These are phyloP conservation scores for Trichechus manatus DNA, from an alignment of 2,113 vertebrate species.

Conservation along the genomic window DNA sequence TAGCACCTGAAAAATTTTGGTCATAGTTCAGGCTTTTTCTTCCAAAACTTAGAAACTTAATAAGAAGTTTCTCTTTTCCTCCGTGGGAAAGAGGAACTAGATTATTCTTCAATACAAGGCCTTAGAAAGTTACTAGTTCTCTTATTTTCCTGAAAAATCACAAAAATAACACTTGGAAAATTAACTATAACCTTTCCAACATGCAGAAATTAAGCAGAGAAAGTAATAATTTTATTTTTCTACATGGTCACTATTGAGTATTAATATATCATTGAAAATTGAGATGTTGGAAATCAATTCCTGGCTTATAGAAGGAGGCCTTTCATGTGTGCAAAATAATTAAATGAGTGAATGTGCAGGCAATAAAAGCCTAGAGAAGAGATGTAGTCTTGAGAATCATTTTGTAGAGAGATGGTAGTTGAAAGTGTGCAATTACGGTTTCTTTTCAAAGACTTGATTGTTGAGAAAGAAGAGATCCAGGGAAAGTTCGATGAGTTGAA, in stretches of 20 bases:
- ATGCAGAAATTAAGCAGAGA: neutral
- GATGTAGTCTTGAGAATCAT: neutral
- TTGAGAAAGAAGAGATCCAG: neutral
- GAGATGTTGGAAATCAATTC: neutral
- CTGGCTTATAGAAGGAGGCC: neutral
- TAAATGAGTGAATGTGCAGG: fast-evolving
- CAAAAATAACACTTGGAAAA: neutral
- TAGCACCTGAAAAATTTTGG: neutral
- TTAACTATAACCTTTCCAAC: neutral
- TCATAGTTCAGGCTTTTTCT: neutral
- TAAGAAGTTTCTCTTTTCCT: neutral
- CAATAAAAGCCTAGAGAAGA: fast-evolving
- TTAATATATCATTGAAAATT: neutral
- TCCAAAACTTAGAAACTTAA: neutral
- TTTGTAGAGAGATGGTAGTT: neutral
- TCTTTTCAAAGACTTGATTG: neutral
- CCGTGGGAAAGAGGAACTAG: neutral
- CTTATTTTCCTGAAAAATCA: neutral
- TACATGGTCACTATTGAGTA: neutral
- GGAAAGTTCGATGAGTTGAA: fast-evolving
- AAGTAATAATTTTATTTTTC: neutral
- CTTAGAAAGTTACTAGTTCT: neutral
- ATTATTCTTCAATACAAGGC: neutral
- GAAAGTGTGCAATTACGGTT: neutral
- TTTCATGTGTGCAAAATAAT: fast-evolving